Conservation (phyloP, 2,113 vertebrate genomes). For the Mixornis gularis region DNA sequence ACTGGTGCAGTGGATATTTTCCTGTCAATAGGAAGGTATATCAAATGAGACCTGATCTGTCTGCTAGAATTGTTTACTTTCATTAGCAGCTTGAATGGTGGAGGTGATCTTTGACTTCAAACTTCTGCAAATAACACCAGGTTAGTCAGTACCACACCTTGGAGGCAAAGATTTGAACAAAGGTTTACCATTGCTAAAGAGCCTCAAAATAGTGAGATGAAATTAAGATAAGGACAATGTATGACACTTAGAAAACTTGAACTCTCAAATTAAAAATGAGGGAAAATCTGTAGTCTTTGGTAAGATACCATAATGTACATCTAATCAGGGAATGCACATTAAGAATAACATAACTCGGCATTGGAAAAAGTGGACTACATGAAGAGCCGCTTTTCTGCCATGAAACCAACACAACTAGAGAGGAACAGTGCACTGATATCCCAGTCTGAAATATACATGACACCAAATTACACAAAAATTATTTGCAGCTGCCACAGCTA, state of each 20-base stretch:
- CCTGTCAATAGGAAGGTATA: background rate
- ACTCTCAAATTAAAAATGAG: background rate
- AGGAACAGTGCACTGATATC: background rate
- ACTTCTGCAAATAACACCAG: background rate
- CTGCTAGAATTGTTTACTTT: background rate
- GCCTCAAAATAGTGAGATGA: background rate
- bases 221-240: background rate
- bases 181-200: background rate
- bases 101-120: background rate
- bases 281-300: background rate
- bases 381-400: background rate
- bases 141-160: background rate
- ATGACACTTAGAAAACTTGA: background rate
- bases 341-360: background rate
- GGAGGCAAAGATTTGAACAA: background rate
- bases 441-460: accelerated
- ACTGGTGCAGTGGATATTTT: background rate
- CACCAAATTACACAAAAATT: background rate
- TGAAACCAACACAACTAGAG: background rate
- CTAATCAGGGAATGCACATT: background rate
- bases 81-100: background rate
- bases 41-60: background rate
- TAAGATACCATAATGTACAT: background rate
- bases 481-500: background rate
- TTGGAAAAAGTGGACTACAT: background rate